Evolutionary conservation across 1,140 invertebrate species (phyloP).

Genomic region (Helicoverpa armigera): DNA sequence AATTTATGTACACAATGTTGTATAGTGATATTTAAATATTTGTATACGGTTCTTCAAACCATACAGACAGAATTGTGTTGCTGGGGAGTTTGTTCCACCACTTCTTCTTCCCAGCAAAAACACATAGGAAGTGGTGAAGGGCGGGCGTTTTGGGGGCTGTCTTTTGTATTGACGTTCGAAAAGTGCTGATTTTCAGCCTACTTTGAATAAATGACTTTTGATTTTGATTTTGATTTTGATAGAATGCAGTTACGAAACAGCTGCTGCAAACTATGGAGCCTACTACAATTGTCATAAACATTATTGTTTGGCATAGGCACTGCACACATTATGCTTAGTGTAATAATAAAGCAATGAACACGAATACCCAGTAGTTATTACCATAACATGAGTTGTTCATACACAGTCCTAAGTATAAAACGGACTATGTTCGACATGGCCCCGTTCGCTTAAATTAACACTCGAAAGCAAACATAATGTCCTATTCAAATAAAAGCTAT

Average conservation of each 20-base stretch:
- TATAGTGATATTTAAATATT: too few species aligned
- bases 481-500: constrained; percentile 2
- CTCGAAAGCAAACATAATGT: background rate
- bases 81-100: too few species aligned
- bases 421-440: background rate
- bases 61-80: too few species aligned
- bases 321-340: background rate
- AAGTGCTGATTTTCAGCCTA: too few species aligned
- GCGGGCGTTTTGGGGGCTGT: too few species aligned
- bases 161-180: too few species aligned
- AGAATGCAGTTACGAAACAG: background rate
- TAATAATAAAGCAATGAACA: constrained; percentile 10
- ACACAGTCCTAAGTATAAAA: background rate
- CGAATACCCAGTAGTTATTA: background rate
- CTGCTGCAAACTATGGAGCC: background rate
- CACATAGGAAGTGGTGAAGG: too few species aligned
- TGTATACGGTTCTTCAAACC: too few species aligned
- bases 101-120: too few species aligned
- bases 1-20: too few species aligned
- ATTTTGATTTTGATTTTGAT: too few species aligned
- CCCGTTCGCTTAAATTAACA: background rate
- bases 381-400: constrained; percentile 9
- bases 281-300: constrained; percentile 7
- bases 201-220: too few species aligned
- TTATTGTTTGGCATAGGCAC: background rate